phyloP scores from a whole-genome alignment of 2,888 invertebrate species.

The Brassicogethes aeneus region DNA sequence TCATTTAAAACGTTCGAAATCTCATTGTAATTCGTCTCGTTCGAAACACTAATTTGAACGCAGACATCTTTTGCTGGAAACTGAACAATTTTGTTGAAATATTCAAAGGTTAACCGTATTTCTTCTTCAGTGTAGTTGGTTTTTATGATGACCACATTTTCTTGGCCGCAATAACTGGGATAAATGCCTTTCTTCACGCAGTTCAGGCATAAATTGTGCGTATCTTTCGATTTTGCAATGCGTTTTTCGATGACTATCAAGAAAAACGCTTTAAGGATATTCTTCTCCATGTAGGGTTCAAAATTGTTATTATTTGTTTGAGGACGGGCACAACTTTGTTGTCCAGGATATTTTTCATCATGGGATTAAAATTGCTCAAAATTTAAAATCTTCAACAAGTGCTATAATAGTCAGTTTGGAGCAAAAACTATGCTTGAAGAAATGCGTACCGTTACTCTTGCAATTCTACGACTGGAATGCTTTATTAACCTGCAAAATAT shows the following conservation, averaged over 20 bases:
- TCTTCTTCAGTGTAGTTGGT: neutral
- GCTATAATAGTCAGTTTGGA: neutral
- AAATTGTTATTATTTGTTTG: neutral
- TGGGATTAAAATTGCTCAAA: neutral
- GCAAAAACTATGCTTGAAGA: neutral
- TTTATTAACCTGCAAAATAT: neutral
- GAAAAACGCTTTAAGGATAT: neutral
- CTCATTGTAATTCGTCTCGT: too few species aligned
- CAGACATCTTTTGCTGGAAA: neutral
- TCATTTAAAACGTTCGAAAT: too few species aligned
- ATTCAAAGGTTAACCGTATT: neutral
- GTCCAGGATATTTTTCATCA: neutral
- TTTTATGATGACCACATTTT: neutral
- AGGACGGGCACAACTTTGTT: neutral
- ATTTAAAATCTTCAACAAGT: neutral
- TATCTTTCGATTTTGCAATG: neutral
- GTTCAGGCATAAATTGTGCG: neutral
- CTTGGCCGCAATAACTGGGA: neutral
- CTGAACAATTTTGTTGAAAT: neutral
- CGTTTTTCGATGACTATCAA: neutral
- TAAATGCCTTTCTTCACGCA: neutral
- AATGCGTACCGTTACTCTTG: neutral
- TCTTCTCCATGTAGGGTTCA: neutral
- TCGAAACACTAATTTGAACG: neutral
- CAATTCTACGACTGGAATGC: neutral